Base-by-base conservation (phyloP, 2,113 vertebrate species). In the Brachypteracias leptosomus region DNA sequence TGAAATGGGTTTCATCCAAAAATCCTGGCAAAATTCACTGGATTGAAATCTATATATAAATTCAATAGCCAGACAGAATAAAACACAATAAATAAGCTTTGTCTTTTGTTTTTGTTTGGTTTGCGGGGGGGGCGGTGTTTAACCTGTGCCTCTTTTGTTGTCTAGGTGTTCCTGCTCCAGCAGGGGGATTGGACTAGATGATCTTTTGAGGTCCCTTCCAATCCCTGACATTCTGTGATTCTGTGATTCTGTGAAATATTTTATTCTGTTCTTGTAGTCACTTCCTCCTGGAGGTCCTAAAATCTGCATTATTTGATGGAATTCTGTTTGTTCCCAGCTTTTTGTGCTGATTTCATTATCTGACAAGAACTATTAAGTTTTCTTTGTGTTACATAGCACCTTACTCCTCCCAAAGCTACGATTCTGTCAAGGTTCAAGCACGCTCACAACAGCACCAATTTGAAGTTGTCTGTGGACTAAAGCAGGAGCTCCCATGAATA, bases 31-130 rank as follows among this genome's bases (percentile, higher is more conserved):
- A 86, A 94, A 62, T n/a, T 89, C 2, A 29, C 10, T 93, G 62
- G 44, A 57, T 82, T 89, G n/a, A 82, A 93, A 78, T 71, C 36
- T 77, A 59, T 74, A 74, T 71, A 91, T 62, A 84, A 88, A 88
- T 55, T 84, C 77, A 66, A 81, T 40, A 62, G 33, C 83, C 75
- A 82, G 66, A 82, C 59, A 86, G 70, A 94, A 91, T 95, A 95
- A 95, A 94, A 46, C 71, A 91, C 74, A 88, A 84, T 83, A 88
- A 96, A 91, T 83, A 67, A 71, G 38, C 28, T 76, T 91, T 94
- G 85, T 80, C 52, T 46, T 88, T 85, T 76, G 55, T 2, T 52
- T 58, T 51, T 7, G 2, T 49, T 47, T 59, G 28, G 28, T 7
- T 38, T 26, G 11, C 15, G 11, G 42, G 42, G 42, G 42, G n/a